Evolutionary conservation across 2,888 invertebrate genomes (phyloP).

Genomic region (Mimachlamys varia): DNA sequence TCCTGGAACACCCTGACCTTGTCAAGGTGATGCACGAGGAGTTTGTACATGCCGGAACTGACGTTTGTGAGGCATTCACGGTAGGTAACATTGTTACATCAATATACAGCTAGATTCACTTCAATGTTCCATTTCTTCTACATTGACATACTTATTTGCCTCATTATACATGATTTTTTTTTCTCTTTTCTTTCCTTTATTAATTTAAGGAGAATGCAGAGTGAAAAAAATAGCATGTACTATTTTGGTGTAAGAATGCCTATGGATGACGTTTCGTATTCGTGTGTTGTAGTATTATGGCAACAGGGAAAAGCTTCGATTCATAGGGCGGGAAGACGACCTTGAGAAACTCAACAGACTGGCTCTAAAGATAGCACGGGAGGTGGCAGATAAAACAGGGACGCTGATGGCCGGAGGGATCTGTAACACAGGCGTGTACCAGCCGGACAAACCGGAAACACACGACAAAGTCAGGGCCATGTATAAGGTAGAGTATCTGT

Average conservation of each 20-base stretch:
- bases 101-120: too few relatives aligned
- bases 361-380: background rate
- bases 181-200: background rate
- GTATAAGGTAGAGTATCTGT: constrained; percentile 64
- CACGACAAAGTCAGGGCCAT: constrained; percentile 58
- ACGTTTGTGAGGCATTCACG: constrained; percentile 74
- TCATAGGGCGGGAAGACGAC: constrained; percentile 9
- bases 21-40: constrained; percentile 69
- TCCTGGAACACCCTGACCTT: constrained; percentile 67
- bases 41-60: constrained; percentile 74
- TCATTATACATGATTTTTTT: background rate
- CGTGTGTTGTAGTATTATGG: background rate
- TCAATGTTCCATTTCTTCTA: background rate
- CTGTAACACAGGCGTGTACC: constrained; percentile 51
- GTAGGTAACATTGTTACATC: constrained; percentile 54
- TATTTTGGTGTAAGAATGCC: too few relatives aligned
- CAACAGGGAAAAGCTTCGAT: background rate
- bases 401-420: background rate
- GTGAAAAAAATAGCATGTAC: too few relatives aligned
- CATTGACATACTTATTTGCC: background rate
- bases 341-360: constrained; percentile 22
- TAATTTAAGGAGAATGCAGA: too few relatives aligned
- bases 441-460: constrained; percentile 57
- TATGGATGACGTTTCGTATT: background rate
- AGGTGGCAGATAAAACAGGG: background rate